Evolutionary conservation across 2,888 invertebrate genomes (phyloP), one percentile per base, ranked within the genome.

Genomic region (Tachina fera): DNA sequence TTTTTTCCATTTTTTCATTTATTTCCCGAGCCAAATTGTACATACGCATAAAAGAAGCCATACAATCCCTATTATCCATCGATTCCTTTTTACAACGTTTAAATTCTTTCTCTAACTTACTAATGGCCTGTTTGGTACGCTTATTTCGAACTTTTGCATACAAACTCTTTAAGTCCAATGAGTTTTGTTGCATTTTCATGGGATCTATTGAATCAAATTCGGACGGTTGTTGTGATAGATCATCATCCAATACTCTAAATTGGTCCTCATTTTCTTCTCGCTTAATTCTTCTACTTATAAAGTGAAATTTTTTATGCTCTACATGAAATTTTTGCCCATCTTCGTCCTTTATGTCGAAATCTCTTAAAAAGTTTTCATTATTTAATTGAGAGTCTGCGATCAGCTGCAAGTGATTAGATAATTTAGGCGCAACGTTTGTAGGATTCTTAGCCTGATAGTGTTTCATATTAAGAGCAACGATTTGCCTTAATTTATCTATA

Each of bases 1-100:
- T 91, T 87, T 89, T 90, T 19, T 91, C 90, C 89, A 92, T 89
- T 87, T 90, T 90, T 56, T 91, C 89, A 51, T 89, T 89, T 2
- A 93, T 89, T n/a, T 92, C 91, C 60, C 89, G 90, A 47, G 90
- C 90, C 80, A 92, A 87, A 22, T 91, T 88, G 72, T 92, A 91
- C 90, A 93, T 90, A 68, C 90, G 89, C 67, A 88, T 81, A 77
- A 92, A 93, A 9, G 90, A 90, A 2, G 88, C 86, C 90, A 90
- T 90, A 72, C 92, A 92, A 13, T 90, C 89, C 14, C 88, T 88
- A 5, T 89, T 87, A 31, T 77, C 75, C 6, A 56, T 58, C 0
- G 91, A 87, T 41, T 91, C 88, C 49, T 90, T 89, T 84, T 90
- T 91, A 78, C 92, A 92, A 4, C 90, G 89, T 14, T 86, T 85